These are phyloP conservation scores for Rotaria sp. DNA, from an alignment of 2,888 invertebrate species.

Conservation along the genomic window DNA sequence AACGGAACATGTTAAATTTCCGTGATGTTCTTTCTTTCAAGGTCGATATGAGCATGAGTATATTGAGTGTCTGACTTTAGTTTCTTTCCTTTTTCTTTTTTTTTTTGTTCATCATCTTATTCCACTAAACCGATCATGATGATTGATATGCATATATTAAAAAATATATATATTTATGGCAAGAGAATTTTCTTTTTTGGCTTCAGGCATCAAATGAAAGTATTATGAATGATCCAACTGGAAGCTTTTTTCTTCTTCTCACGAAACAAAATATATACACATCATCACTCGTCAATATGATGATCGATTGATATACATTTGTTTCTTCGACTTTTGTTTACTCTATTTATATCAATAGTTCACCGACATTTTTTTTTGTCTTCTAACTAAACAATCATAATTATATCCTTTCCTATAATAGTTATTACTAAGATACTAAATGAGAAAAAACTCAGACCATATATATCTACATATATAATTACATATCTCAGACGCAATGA, in stretches of 20 bases:
- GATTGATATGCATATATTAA: neutral
- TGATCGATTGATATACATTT: neutral
- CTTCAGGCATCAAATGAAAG: neutral
- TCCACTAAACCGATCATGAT: neutral
- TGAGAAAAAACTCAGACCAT: neutral
- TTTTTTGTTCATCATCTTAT: neutral
- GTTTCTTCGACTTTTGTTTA: neutral
- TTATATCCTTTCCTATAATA: neutral
- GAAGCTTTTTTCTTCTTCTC: neutral
- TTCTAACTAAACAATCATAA: neutral
- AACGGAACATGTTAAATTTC: constrained; percentile 22
- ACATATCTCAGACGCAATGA: neutral
- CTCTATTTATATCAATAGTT: neutral
- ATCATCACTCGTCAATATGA: neutral
- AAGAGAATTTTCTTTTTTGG: neutral
- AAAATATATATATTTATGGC: neutral
- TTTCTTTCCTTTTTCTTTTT: neutral
- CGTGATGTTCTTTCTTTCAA: constrained; percentile 17
- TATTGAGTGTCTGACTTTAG: neutral
- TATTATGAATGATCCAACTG: neutral
- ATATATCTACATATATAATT: neutral
- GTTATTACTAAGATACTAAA: neutral
- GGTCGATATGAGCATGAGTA: neutral
- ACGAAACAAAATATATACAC: neutral
- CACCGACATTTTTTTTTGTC: neutral